These are phyloP conservation scores for Nomada lathburiana DNA, from an alignment of 2,888 invertebrate genomes.

Conservation along the genomic window DNA sequence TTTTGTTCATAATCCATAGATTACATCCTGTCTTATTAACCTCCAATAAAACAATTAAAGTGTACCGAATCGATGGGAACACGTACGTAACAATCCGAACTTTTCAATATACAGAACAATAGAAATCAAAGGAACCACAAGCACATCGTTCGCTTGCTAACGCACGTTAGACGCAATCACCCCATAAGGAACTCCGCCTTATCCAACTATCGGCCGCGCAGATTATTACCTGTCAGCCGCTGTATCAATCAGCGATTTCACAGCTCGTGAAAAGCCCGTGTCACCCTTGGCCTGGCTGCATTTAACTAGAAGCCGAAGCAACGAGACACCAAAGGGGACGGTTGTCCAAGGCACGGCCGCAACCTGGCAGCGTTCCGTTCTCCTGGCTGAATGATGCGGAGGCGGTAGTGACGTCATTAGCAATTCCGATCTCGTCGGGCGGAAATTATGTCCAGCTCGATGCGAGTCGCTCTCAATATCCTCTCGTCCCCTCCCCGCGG, in stretches of 20 bases:
- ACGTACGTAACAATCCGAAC: too few relatives aligned
- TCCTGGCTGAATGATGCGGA: constrained; percentile 80
- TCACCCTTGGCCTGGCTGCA: constrained; percentile 4
- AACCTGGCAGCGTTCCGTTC: constrained; percentile 50
- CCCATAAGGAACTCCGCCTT: background rate
- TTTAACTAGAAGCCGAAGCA: constrained; percentile 13
- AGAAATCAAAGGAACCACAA: too few relatives aligned
- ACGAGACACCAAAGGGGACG: constrained; percentile 20
- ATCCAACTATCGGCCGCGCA: background rate
- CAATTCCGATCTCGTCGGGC: constrained; percentile 85
- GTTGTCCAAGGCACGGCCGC: constrained; percentile 15
- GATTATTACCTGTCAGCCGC: constrained; percentile 8
- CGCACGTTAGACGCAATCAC: background rate
- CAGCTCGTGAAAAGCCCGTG: constrained; percentile 17
- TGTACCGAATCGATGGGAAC: too few relatives aligned
- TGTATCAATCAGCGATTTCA: constrained; percentile 19
- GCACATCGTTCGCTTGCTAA: too few relatives aligned
- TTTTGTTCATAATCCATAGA: too few relatives aligned
- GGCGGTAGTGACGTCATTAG: constrained; percentile 84
- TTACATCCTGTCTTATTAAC: too few relatives aligned
- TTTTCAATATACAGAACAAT: too few relatives aligned
- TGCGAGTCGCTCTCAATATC: constrained; percentile 84
- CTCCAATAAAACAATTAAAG: too few relatives aligned
- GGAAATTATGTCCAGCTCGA: constrained; percentile 84
- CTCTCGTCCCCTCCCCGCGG: constrained; percentile 67